Evolutionary conservation across 2,797 vertebrate genomes (phyloP), one percentile per base, ranked within the genome.

Genomic region (Sitta carolinensis): DNA sequence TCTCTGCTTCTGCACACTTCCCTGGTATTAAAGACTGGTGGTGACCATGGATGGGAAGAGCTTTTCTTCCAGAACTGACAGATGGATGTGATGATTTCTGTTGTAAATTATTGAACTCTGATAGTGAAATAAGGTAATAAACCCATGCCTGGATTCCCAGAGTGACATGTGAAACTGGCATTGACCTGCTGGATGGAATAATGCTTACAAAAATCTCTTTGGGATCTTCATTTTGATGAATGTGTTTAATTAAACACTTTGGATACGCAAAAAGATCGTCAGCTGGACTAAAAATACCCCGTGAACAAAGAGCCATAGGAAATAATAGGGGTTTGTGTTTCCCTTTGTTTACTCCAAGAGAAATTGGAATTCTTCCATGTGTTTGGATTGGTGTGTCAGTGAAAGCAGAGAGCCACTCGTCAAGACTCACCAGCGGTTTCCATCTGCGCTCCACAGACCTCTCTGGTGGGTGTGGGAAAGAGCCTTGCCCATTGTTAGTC

Each of bases 401-500:
- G 66, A 32, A 85, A 73, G 55, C 10, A 87, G 27, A 89, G 47
- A 74, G 61, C 50, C 30, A 4, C 38, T 14, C 6, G 7, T 55
- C 59, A 42, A 16, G 9, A 21, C 20, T 61, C 6, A 2, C 42
- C 45, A 36, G 61, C 8, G 16, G 10, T 64, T 91, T 83, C 91
- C 87, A 94, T n/a, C 77, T 90, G 51, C 1, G 0, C 59, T 45
- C 43, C 67, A 27, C 9, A 4, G 55, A 51, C 25, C 13, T 23
- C 89, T 86, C 73, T 0, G 2, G 13, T 67, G 87, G 34, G 72
- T 84, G 93, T 94, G 91, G 91, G 93, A 96, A 96, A 86, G 68
- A 30, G 91, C 73, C 82, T 22, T 78, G 68, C 66, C 95, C 87
- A 94, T 96, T 96, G 91, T 96, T 74, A 85, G 38, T 34, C 30